Conservation (phyloP, 2,797 vertebrate genomes). For the Sphenopsis melanotis region DNA sequence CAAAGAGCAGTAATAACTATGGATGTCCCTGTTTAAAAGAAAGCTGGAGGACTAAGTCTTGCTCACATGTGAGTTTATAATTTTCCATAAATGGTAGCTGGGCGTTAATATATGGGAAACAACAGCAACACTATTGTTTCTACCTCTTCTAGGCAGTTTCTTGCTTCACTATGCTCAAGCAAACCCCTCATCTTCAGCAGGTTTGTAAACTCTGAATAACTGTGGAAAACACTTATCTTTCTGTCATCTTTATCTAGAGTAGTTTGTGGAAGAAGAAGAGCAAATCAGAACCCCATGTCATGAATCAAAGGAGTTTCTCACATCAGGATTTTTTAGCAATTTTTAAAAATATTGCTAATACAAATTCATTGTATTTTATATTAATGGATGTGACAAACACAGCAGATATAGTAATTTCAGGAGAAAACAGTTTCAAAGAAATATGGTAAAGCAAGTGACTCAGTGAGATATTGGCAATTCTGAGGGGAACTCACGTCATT, state of each 20-base stretch:
- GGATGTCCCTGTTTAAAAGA: slow-evolving; percentile 13
- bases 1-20: not conserved
- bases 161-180: not conserved
- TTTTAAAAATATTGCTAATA: slow-evolving; percentile 36
- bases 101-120: not conserved
- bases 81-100: not conserved
- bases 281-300: not conserved
- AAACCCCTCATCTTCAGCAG: slow-evolving; percentile 1
- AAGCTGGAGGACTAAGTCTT: not conserved
- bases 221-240: not conserved
- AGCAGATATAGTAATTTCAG: slow-evolving; percentile 28
- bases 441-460: slow-evolving; percentile 53
- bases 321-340: not conserved
- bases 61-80: not conserved
- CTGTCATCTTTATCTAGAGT: slow-evolving; percentile 1
- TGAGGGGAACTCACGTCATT: slow-evolving; percentile 32
- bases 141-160: not conserved
- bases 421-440: slow-evolving; percentile 56
- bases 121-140: not conserved
- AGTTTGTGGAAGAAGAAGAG: not conserved
- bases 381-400: slow-evolving; percentile 53
- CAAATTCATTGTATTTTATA: slow-evolving; percentile 52
- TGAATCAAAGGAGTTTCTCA: not conserved
- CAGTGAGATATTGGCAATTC: slow-evolving; percentile 48
- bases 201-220: not conserved